These are phyloP conservation scores for Oryzias javanicus DNA, from an alignment of 2,113 vertebrate species.

Conservation along the genomic window DNA sequence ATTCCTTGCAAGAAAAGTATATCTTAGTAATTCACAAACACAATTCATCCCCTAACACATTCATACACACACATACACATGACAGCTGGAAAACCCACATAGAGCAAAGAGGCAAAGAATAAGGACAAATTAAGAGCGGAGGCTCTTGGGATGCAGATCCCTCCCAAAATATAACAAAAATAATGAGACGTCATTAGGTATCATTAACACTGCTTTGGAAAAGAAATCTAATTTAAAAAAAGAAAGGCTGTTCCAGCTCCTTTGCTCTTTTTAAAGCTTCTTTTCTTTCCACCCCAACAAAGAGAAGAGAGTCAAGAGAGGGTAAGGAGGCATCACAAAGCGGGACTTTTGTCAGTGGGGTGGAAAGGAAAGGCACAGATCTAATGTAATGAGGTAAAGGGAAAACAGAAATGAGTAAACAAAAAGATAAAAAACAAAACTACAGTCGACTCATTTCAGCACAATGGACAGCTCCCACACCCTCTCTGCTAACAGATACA, in stretches of 20 bases:
- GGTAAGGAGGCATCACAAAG: not conserved
- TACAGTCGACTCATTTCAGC: constrained; percentile 48
- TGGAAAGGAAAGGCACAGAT: constrained; percentile 7
- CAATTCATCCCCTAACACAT: constrained; percentile 15
- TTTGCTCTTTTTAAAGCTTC: constrained; percentile 1
- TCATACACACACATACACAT: constrained; percentile 4
- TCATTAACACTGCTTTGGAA: not conserved
- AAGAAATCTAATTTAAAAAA: not conserved
- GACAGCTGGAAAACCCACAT: constrained; percentile 22
- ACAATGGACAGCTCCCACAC: constrained; percentile 62
- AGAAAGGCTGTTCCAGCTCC: not conserved
- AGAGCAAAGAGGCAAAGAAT: constrained; percentile 7
- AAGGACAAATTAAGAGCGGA: constrained; percentile 8
- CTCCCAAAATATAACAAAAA: constrained; percentile 1
- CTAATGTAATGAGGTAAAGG: constrained; percentile 8
- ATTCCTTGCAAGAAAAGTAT: constrained; percentile 36
- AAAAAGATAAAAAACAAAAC: constrained; percentile 7
- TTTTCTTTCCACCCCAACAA: not conserved
- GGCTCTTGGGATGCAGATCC: constrained; percentile 2
- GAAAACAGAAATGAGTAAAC: constrained; percentile 22
- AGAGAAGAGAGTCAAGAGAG: constrained; percentile 17
- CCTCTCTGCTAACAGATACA: constrained; percentile 35
- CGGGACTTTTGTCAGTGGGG: constrained; percentile 15
- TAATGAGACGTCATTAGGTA: not conserved
- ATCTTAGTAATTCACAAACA: constrained; percentile 39